phyloP scores from a whole-genome alignment of 2,113 vertebrate genomes.

The Lagopus leucura region DNA sequence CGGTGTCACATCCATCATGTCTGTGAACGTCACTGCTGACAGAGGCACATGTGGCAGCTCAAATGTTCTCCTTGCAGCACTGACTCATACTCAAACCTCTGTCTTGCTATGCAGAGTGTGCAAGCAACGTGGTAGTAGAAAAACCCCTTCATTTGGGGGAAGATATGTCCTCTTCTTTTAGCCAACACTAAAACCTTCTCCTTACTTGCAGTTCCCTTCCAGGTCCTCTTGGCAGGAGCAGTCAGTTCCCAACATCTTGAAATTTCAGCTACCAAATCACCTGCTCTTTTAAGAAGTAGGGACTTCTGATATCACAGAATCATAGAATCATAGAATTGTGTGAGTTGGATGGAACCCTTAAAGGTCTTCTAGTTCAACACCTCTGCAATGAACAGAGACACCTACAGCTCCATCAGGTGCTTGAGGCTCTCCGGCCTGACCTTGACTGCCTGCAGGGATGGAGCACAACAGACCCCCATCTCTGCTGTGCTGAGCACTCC shows the following conservation, averaged over 20 bases:
- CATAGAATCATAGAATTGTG: too few relatives aligned
- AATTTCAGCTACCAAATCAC: background rate
- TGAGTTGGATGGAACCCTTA: too few relatives aligned
- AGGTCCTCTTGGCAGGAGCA: background rate
- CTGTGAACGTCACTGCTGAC: background rate
- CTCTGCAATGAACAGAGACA: too few relatives aligned
- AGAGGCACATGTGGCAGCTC: conserved; percentile 10
- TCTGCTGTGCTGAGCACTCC: too few relatives aligned
- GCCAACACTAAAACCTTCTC: background rate
- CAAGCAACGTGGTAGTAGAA: background rate
- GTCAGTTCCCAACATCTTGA: background rate
- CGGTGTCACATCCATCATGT: conserved; percentile 48
- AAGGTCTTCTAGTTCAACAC: too few relatives aligned
- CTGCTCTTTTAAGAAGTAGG: background rate
- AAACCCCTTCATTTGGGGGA: background rate
- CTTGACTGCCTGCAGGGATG: too few relatives aligned
- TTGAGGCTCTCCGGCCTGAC: too few relatives aligned
- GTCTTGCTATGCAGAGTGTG: background rate
- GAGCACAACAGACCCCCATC: too few relatives aligned
- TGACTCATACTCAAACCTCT: background rate
- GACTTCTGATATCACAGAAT: background rate
- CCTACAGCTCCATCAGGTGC: too few relatives aligned
- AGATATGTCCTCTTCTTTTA: background rate
- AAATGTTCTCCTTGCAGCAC: background rate
- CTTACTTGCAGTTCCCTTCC: background rate